Base-by-base conservation (phyloP, 2,797 vertebrate genomes). In the Parauchenoglanis ngamensis region DNA sequence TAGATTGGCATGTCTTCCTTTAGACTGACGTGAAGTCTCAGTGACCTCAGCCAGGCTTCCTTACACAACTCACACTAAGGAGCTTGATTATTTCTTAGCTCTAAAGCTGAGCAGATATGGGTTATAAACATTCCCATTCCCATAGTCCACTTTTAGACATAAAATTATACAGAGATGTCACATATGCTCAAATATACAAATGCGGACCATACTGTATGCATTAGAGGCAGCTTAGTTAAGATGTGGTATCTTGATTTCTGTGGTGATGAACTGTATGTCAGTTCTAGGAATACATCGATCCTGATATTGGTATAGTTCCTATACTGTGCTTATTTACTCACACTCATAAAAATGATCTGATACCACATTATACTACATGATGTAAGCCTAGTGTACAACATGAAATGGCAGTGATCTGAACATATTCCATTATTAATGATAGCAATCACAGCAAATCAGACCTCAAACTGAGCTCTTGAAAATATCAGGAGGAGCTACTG, bases 1-100 rank as follows among this genome's bases (percentile, higher is more conserved):
- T 56, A 88, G 90, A 88, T 87, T 88, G 90, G 83, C 89, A 89
- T 61, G 88, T 52, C 85, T 78, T 85, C 44, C 85, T 88, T 84
- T 75, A 72, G 80, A 83, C 81, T 88, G 88, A 86, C 19, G 46
- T 82, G 40, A 86, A 44, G 61, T 84, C 65, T 63, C 63, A 79
- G 85, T 79, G 77, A 63, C 86, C 85, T 68, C 79, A 70, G 68
- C n/a, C 65, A 57, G 87, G 35, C 83, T 40, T 76, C 79, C 40
- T 72, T 52, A 21, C 75, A 23, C 15, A 76, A 28, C 82, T 80
- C 83, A 56, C 59, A 79, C 86, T 75, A 23, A 44, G 83, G 79
- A 90, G 78, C 70, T 85, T 3, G 84, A 85, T 84, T 87, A 88
- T 84, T 90, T 83, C 85, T 86, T 44, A 80, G 73, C 82, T 87